These are phyloP conservation scores for Cremastobaeus sp. DNA, from an alignment of 2,888 invertebrate species.

Conservation along the genomic window DNA sequence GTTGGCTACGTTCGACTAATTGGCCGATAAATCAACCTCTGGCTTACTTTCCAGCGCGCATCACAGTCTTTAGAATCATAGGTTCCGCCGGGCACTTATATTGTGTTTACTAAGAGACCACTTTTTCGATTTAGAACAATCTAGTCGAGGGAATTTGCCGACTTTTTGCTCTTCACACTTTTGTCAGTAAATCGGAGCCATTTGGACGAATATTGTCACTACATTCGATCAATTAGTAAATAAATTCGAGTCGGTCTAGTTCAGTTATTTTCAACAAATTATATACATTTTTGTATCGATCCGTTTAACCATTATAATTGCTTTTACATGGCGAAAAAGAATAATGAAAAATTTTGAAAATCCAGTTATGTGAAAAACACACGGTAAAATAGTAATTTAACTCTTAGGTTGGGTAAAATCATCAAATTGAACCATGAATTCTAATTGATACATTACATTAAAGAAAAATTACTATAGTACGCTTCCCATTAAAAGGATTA, in stretches of 20 bases:
- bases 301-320: too few relatives aligned
- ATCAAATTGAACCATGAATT: too few relatives aligned
- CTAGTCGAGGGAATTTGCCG: slow-evolving; percentile 33
- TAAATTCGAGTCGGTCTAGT: slow-evolving; percentile 9
- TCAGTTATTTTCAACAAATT: slow-evolving; percentile 16
- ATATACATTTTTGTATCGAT: too few relatives aligned
- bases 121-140: slow-evolving; percentile 57
- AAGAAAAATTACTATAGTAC: too few relatives aligned
- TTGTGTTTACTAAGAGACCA: slow-evolving; percentile 32
- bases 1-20: slow-evolving; percentile 77
- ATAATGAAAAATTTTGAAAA: too few relatives aligned
- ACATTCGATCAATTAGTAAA: slow-evolving; percentile 18
- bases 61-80: slow-evolving; percentile 57
- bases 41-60: slow-evolving; percentile 69
- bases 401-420: too few relatives aligned
- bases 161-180: slow-evolving; percentile 9
- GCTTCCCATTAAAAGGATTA: too few relatives aligned
- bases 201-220: slow-evolving; percentile 32
- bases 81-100: slow-evolving; percentile 52
- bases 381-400: too few relatives aligned
- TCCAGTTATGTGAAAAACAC: too few relatives aligned
- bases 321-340: too few relatives aligned
- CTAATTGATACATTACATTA: too few relatives aligned
- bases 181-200: slow-evolving; percentile 28
- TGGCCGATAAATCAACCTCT: slow-evolving; percentile 78